Base-by-base conservation (phyloP, 2,797 vertebrate genomes). In the Florisuga fusca region DNA sequence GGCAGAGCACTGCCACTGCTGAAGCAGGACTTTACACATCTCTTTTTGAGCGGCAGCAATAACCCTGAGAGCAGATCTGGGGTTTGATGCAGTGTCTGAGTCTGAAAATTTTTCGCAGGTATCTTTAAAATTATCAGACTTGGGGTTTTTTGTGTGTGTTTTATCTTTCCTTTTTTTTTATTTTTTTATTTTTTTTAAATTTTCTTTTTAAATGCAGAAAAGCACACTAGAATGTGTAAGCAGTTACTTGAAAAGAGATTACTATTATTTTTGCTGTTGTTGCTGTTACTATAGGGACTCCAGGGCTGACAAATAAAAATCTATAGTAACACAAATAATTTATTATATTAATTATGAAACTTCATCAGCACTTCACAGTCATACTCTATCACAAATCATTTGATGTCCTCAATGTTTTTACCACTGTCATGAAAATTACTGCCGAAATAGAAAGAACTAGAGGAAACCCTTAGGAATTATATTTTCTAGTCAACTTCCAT, bases 11-110 rank as follows among this genome's bases (percentile, higher is more conserved):
- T 86, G 71, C 58, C 84, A 68, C 62, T 85, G 41, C 87, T 54
- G 61, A 68, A 66, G n/a, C 73, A 61, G 54, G 93, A 94, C 84
- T 95, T 97, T 21, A 64, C 45, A 64, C 79, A 64, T 34, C 55
- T 91, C 68, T 20, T 57, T 61, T 33, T 84, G 88, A 92, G 81
- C 27, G 45, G 80, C 90, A 84, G 77, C 71, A 74, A 20, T 11
- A 76, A 54, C 21, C 25, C 55, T 25, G 51, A 75, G 54, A 77
- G 25, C 45, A 69, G 33, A 34, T 25, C n/a, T 57, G 81, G 33
- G 23, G 29, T 25, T 43, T 48, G 36, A 66, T 43, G 26, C 23
- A n/a, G 23, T 19, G 77, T 63, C 54, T 16, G 41, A 79, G 5
- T 15, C 15, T 34, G 43, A 58, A 58, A 41, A 14, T 11, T 69